phyloP scores from a whole-genome alignment of 2,113 vertebrate species.

The Lipotes vexillifer region DNA sequence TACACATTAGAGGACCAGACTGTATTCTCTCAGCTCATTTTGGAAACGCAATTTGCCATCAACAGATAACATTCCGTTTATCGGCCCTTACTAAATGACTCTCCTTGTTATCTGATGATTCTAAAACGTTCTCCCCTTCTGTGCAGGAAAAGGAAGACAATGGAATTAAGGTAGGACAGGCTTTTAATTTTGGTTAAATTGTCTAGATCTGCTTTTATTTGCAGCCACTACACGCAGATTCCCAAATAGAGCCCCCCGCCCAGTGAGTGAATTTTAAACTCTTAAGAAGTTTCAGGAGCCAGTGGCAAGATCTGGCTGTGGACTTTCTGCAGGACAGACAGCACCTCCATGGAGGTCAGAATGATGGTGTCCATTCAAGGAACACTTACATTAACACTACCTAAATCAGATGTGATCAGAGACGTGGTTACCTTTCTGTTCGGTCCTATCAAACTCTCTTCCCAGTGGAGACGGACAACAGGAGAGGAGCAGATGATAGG shows the following conservation, averaged over 20 bases:
- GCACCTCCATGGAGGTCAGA: background rate
- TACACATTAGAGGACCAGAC: background rate
- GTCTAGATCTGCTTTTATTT: background rate
- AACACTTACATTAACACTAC: background rate
- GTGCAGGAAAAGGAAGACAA: background rate
- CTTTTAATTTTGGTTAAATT: background rate
- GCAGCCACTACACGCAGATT: background rate
- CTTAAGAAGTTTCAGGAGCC: background rate
- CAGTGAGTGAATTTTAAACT: background rate
- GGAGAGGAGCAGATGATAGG: background rate
- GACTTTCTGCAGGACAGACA: background rate
- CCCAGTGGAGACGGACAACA: background rate
- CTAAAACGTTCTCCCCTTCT: background rate
- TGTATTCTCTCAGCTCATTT: background rate
- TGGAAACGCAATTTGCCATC: background rate
- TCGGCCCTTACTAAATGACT: background rate
- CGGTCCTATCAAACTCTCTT: background rate
- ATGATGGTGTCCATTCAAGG: background rate
- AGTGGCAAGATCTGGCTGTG: background rate
- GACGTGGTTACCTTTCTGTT: background rate
- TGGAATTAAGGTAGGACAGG: background rate
- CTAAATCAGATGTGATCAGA: background rate
- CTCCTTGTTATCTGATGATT: background rate
- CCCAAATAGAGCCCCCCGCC: background rate
- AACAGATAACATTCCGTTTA: background rate